Conservation (phyloP, 2,888 invertebrate species). For the Machimus rusticus region DNA sequence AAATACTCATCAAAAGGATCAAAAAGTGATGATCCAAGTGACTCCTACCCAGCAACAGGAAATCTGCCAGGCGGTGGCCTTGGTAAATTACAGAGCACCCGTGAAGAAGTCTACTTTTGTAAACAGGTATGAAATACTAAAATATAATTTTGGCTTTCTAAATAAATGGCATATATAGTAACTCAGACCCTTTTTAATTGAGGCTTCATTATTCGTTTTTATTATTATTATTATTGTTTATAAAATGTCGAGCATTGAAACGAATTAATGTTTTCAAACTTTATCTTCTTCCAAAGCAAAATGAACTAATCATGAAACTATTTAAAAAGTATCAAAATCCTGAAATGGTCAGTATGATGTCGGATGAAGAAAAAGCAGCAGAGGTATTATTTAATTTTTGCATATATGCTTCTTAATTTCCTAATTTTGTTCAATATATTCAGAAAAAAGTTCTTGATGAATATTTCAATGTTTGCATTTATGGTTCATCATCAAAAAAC, state of each 20-base stretch:
- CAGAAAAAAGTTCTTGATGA: background rate
- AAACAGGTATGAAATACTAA: background rate
- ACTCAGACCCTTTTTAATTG: no score
- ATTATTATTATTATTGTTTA: no score
- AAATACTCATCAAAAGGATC: background rate
- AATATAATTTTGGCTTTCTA: no score
- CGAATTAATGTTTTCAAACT: background rate
- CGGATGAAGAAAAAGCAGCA: background rate
- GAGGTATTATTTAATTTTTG: background rate
- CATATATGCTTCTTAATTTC: background rate
- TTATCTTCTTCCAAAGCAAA: background rate
- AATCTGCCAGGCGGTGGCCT: background rate
- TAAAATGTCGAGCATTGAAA: no score
- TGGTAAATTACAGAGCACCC: background rate
- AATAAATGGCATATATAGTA: no score
- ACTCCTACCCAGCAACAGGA: background rate
- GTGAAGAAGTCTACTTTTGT: conserved; percentile 9
- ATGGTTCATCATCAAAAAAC: background rate
- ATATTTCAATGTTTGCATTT: background rate
- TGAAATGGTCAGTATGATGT: background rate
- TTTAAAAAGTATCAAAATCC: background rate
- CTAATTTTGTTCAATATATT: background rate
- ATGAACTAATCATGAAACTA: background rate
- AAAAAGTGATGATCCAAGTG: background rate
- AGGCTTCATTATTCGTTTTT: no score